phyloP scores from a whole-genome alignment of 2,888 invertebrate genomes.

The Harmothoe impar region DNA sequence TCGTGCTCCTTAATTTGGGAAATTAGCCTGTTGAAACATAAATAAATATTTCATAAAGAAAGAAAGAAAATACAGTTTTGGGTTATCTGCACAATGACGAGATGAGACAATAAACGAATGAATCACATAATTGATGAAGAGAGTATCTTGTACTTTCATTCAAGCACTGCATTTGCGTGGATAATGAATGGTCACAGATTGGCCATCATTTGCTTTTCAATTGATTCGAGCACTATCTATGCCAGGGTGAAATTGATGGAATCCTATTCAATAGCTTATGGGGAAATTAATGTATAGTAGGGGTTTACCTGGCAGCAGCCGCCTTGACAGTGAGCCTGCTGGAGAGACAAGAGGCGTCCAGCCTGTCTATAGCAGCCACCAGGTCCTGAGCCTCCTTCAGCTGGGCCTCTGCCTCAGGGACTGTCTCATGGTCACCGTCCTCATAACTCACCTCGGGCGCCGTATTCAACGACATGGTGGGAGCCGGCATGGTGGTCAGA shows the following conservation, averaged over 20 bases:
- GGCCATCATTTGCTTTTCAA: too few relatives aligned
- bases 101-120: neutral
- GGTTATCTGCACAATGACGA: neutral
- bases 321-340: neutral
- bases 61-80: too few relatives aligned
- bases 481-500: neutral
- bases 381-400: slow-evolving; percentile 11
- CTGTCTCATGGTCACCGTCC: neutral
- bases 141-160: too few relatives aligned
- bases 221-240: too few relatives aligned
- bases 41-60: too few relatives aligned
- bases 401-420: neutral
- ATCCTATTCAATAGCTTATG: too few relatives aligned
- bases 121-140: too few relatives aligned
- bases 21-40: slow-evolving; percentile 10
- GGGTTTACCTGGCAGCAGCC: neutral
- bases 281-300: neutral
- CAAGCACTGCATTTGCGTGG: too few relatives aligned
- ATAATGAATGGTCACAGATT: too few relatives aligned
- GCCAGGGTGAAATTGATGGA: too few relatives aligned
- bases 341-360: neutral
- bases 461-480: neutral
- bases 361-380: neutral
- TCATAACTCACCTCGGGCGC: neutral
- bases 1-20: slow-evolving; percentile 45